Base-by-base conservation (phyloP, 1,140 invertebrate genomes). In the Drosophila kepulauana region DNA sequence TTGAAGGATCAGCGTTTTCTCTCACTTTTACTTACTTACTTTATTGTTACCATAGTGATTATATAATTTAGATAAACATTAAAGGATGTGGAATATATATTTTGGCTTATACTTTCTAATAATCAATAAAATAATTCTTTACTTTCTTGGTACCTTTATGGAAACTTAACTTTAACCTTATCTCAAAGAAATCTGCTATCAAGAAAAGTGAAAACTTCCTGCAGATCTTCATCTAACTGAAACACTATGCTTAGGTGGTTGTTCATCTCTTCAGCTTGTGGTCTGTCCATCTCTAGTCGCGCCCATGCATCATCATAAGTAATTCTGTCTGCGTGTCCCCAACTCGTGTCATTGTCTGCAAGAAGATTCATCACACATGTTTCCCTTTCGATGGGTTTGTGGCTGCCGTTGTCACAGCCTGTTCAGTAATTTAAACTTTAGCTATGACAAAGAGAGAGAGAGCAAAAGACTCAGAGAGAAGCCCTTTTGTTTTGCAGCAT, bases 391-490 rank as follows among this genome's bases (percentile, higher is more conserved):
- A 28, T 56, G 46, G n/a, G 41, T 13, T 20, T 38, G 41, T n/a
- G 33, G 11, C 41, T 62, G 11, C 48, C 57, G 48, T 57, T 68
- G 61, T 63, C 68, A 85, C 85, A 89, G 81, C 78, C 85, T 89
- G 85, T 49, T 75, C 74, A 89, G 85, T 89, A 89, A 89, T 89
- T 89, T 89, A 89, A 89, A 89, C 81, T 89, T 89, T 89, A 75
- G 57, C 82, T 58, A 75, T 73, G 59, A 43, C 63, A 15, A 38
- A 30, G 16, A 33, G 52, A 52, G 52, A 52, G 30, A 2, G 30
- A 45, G 41, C 13, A 25, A 25, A 25, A 3, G 46, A 78, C 7
- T 10, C 2, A 38, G 35, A 10, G 7, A 11, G 35, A 38, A 38
- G 49, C 33, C 48, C 58, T 68, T 78, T 56, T 78, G 69, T 66